phyloP scores from a whole-genome alignment of 2,113 vertebrate species.

The Nettapus auritus region DNA sequence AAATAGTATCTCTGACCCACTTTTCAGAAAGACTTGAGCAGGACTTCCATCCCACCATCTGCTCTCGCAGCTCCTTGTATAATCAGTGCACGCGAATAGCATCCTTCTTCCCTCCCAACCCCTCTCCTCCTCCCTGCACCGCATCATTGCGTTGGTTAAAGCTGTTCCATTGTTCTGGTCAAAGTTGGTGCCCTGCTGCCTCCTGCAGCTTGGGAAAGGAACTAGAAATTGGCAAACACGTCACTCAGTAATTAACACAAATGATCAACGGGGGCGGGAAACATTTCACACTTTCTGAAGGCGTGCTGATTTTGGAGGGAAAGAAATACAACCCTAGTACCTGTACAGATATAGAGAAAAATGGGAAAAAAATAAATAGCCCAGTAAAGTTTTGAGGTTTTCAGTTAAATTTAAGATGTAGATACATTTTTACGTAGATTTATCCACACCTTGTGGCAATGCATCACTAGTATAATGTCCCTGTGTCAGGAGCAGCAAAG shows the following conservation, averaged over 20 bases:
- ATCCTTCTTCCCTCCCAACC: not conserved
- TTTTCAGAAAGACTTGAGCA: slow-evolving; percentile 25
- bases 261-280: not conserved
- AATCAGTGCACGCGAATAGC: not conserved
- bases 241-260: not conserved
- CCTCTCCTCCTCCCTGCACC: not conserved
- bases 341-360: not conserved
- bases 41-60: slow-evolving; percentile 46
- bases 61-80: slow-evolving; percentile 9
- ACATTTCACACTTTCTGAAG: not conserved
- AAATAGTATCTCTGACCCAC: slow-evolving; percentile 51
- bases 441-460: not conserved
- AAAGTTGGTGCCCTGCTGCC: slow-evolving; percentile 36
- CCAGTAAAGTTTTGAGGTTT: not conserved
- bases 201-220: slow-evolving; percentile 49
- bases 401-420: not conserved
- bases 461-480: not conserved
- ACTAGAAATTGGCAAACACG: not conserved
- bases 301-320: not conserved
- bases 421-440: not conserved
- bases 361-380: not conserved
- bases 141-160: not conserved
- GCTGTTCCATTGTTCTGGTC: not conserved
- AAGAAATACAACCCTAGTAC: not conserved
- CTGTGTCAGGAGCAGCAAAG: not conserved